Base-by-base conservation (phyloP, 2,113 vertebrate species). In the Emydura subglobosa region DNA sequence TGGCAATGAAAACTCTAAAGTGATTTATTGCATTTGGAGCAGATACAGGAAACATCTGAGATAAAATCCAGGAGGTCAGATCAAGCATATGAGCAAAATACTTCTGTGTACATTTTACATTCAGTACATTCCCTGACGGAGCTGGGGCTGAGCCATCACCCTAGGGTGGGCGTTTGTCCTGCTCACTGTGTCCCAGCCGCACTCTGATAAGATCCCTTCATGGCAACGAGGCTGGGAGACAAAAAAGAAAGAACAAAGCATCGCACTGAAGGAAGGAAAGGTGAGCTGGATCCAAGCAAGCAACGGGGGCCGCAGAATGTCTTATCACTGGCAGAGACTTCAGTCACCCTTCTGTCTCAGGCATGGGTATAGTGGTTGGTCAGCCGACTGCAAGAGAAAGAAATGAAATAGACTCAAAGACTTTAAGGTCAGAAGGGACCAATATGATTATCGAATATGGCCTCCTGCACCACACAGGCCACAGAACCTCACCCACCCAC, bases 1-100 rank as follows among this genome's bases (percentile, higher is more conserved):
- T 94, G 85, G 88, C 91, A 86, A 80, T 51, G n/a, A 53, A 90
- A 90, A 65, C 13, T 51, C 83, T 6, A 0, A 93, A 39, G 87
- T 94, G 74, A 95, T 97, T 96, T 97, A 96, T 96, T 97, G 65
- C 93, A 10, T 1, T 54, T 93, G 87, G 87, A 53, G 83, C 54
- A 14, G 83, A 74, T 88, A 90, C 82, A 95, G 97, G 79, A 81
- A 94, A 89, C 0, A 0, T 50, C 89, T 85, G 92, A 90, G 92
- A 85, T 57, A 34, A 31, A 59, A 95, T 95, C 57, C 79, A 81
- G 74, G 91, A 94, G 74, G 72, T 96, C 68, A 95, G 39, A 93
- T 90, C 61, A 93, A 95, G 78, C 61, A 54, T 85, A 92, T 51
- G 68, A 86, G 59, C 47, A 87, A 90, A 92, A 95, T 44, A 50